These are phyloP conservation scores for Standfussiana lucernea DNA, from an alignment of 2,888 invertebrate genomes.

Conservation along the genomic window DNA sequence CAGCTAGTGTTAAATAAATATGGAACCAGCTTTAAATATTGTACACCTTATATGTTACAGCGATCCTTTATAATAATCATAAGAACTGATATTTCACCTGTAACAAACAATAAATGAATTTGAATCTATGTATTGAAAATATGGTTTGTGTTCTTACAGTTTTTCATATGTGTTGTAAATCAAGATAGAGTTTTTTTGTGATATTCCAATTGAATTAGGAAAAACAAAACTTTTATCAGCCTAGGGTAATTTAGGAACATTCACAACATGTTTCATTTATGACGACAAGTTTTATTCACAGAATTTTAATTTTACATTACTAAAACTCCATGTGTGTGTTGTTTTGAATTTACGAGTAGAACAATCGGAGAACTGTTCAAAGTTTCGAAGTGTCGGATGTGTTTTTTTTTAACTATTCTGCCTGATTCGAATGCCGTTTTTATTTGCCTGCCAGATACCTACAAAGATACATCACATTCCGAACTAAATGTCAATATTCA, in stretches of 20 bases:
- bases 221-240: too few relatives aligned
- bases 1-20: too few relatives aligned
- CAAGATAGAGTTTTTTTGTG: not conserved
- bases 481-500: constrained; percentile 11
- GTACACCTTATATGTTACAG: too few relatives aligned
- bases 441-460: not conserved
- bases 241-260: too few relatives aligned
- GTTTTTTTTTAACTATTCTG: not conserved
- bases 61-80: too few relatives aligned
- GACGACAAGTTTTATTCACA: not conserved
- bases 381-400: not conserved
- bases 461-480: not conserved
- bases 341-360: not conserved
- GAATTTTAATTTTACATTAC: not conserved
- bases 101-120: too few relatives aligned
- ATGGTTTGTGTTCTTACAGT: not conserved
- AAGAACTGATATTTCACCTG: too few relatives aligned
- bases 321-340: not conserved
- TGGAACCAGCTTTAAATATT: too few relatives aligned
- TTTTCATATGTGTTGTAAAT: not conserved
- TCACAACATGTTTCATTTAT: not conserved
- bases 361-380: not conserved
- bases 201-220: too few relatives aligned
- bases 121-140: not conserved
- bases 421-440: not conserved